These are phyloP conservation scores for Fundulus diaphanus DNA, from an alignment of 2,797 vertebrate genomes.

Conservation along the genomic window DNA sequence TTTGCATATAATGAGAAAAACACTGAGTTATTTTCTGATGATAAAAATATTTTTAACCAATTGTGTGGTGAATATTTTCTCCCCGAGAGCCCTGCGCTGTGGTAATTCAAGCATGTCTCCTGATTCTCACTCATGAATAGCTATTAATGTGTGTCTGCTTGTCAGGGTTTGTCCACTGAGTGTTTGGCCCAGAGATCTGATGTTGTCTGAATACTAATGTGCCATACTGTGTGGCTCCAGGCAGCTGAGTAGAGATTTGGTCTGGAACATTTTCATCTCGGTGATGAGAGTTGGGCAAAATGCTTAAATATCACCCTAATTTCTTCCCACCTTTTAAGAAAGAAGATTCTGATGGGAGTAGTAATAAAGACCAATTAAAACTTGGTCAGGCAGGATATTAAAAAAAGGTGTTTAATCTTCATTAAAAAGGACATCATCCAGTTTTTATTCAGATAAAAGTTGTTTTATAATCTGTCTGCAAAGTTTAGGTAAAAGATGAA, in stretches of 20 bases:
- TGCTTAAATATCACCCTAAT: conserved; percentile 13
- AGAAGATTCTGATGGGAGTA: conserved; percentile 17
- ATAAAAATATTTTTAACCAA: conserved; percentile 33
- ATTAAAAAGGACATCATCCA: conserved; percentile 22
- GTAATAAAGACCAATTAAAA: conserved; percentile 41
- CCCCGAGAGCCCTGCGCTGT: conserved; percentile 16
- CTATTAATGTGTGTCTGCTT: conserved; percentile 22
- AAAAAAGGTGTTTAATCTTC: conserved; percentile 43
- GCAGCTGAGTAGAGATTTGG: conserved; percentile 11
- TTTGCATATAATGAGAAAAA: conserved; percentile 53
- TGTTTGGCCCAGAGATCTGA: conserved; percentile 46
- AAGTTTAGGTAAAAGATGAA: background rate
- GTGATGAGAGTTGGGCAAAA: conserved; percentile 9
- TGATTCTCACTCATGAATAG: conserved; percentile 28
- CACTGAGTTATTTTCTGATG: conserved; percentile 21
- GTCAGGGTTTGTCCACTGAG: conserved; percentile 51
- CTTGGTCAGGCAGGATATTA: conserved; percentile 25
- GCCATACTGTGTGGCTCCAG: conserved; percentile 28
- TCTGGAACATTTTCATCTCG: conserved; percentile 17
- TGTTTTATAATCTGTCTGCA: background rate
- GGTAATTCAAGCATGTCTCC: conserved; percentile 43
- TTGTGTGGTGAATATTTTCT: conserved; percentile 13
- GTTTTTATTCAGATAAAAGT: background rate
- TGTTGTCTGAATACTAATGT: conserved; percentile 57
- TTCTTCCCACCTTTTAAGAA: conserved; percentile 13